Evolutionary conservation across 2,113 vertebrate species (phyloP).

Genomic region (Leptocoma aspasia): DNA sequence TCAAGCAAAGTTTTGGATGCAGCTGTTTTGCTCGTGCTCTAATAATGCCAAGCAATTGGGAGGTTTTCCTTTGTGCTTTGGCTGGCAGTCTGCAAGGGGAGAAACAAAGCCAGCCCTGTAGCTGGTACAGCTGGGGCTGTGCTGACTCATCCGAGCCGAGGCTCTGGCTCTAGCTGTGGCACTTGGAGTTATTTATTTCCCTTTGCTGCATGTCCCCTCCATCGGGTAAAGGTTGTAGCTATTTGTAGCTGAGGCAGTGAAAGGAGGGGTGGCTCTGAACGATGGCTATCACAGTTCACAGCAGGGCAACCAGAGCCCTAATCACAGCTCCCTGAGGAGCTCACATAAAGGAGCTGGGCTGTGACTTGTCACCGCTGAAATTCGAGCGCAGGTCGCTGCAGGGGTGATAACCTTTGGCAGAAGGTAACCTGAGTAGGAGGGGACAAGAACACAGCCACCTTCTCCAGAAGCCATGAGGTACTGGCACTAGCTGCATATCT

Average conservation of each 20-base stretch:
- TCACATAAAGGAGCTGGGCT: neutral
- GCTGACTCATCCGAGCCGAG: neutral
- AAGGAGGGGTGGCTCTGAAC: neutral
- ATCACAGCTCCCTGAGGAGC: neutral
- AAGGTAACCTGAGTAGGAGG: neutral
- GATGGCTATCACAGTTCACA: neutral
- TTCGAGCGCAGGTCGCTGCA: fast-evolving
- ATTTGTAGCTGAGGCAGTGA: neutral
- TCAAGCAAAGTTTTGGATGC: neutral
- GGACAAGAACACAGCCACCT: too few species aligned
- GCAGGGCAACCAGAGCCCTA: neutral
- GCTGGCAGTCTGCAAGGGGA: neutral
- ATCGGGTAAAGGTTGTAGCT: neutral
- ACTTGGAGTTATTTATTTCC: neutral
- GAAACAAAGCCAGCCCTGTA: neutral
- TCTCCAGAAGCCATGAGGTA: neutral
- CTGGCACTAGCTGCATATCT: neutral
- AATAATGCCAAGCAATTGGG: neutral
- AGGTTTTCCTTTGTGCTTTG: neutral
- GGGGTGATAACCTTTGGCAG: neutral
- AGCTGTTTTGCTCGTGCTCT: fast-evolving
- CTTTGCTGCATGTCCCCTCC: neutral
- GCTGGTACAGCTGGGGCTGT: constrained; percentile 5
- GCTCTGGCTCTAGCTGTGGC: neutral
- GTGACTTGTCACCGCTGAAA: neutral